Percentiles rank a stretch among this genome's conserved stretches.
These are phyloP conservation scores for Odontomyia ornata DNA, from an alignment of 2,888 invertebrate species.

Conservation along the genomic window DNA sequence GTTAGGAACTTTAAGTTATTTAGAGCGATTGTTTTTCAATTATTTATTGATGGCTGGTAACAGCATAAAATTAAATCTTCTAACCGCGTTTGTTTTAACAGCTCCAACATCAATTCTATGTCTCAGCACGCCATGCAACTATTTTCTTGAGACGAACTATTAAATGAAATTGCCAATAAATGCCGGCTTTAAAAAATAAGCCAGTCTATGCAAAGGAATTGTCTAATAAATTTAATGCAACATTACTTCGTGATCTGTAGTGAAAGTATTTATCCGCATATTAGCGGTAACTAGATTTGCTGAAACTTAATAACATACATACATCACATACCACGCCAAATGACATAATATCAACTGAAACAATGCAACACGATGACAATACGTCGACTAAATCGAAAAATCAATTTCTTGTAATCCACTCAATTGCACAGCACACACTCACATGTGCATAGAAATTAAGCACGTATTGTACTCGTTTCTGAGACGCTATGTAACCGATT, in stretches of 20 bases:
- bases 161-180: not conserved
- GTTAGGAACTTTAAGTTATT: not conserved
- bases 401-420: not conserved
- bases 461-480: constrained; percentile 1
- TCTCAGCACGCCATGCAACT: no score
- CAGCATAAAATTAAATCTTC: not conserved
- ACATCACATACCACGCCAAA: not conserved
- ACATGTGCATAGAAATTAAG: not conserved
- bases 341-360: constrained; percentile 20
- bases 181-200: not conserved
- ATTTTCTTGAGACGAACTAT: no score
- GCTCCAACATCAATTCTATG: no score
- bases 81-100: not conserved
- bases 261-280: constrained; percentile 30
- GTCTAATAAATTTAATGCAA: constrained; percentile 19
- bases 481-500: not conserved
- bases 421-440: constrained; percentile 6
- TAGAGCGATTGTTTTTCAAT: not conserved
- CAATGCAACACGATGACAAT: not conserved
- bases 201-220: not conserved
- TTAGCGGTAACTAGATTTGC: constrained; percentile 17
- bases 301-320: constrained; percentile 29
- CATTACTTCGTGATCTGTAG: constrained; percentile 13
- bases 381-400: constrained; percentile 1
- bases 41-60: not conserved